A percentile compares a stretch with the other conserved stretches of the same genome.
Conservation (phyloP, 2,888 invertebrate species). For the Pseudoips prasinana region DNA sequence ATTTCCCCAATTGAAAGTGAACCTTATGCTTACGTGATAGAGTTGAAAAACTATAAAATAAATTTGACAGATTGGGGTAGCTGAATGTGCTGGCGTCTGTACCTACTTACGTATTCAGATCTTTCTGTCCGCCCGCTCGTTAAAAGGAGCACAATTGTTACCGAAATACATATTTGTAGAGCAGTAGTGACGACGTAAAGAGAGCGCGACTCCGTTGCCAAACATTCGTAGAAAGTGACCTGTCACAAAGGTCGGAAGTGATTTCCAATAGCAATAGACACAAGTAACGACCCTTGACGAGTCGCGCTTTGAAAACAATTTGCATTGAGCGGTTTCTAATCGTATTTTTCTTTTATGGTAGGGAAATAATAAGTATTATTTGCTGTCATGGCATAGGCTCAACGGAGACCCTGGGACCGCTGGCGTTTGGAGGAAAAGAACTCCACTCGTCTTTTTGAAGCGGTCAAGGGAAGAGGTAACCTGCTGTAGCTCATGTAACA, state of each 20-base stretch:
- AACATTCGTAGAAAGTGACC: conserved; percentile 65
- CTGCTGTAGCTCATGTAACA: no score
- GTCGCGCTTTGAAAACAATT: conserved; percentile 35
- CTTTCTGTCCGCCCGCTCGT: neutral
- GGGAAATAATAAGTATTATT: no score
- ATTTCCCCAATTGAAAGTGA: no score
- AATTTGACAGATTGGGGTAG: no score
- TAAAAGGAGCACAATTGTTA: conserved; percentile 24
- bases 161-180: conserved; percentile 26
- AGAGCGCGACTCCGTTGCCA: conserved; percentile 56
- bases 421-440: no score
- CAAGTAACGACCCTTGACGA: conserved; percentile 67
- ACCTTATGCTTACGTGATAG: no score
- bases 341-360: conserved; percentile 8
- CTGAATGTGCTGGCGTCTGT: no score
- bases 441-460: no score
- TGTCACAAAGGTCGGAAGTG: conserved; percentile 75
- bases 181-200: conserved; percentile 38
- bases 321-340: conserved; percentile 39
- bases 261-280: conserved; percentile 46
- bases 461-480: no score
- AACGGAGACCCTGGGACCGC: no score
- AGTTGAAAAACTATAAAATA: no score
- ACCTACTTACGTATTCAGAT: neutral
- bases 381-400: no score